These are phyloP conservation scores for Capitella teleta DNA, from an alignment of 1,140 invertebrate species.

Conservation along the genomic window DNA sequence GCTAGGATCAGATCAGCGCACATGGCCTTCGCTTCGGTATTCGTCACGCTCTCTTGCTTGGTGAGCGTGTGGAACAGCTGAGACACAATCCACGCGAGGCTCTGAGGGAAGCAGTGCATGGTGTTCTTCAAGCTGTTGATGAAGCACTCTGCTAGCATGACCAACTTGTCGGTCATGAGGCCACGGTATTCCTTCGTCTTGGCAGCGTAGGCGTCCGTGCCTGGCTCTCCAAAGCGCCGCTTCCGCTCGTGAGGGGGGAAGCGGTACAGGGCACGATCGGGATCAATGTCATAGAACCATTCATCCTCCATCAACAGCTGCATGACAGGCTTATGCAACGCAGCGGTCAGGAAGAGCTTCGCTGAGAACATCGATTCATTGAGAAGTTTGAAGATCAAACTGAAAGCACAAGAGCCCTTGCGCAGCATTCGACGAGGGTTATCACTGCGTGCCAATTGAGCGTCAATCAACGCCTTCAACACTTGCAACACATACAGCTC, in stretches of 20 bases:
- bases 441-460: conserved; percentile 63
- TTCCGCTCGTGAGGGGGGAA: conserved; percentile 58
- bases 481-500: conserved; percentile 64
- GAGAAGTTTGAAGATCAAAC: conserved; percentile 76
- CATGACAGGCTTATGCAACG: conserved; percentile 82
- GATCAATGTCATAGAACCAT: conserved; percentile 82
- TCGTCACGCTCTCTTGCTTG: conserved; percentile 45
- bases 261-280: conserved; percentile 67
- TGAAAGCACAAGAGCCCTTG: conserved; percentile 76
- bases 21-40: conserved; percentile 46
- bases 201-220: conserved; percentile 54
- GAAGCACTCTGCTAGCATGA: conserved; percentile 67
- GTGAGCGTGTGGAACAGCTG: conserved; percentile 48
- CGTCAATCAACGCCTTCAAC: conserved; percentile 66
- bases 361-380: conserved; percentile 82
- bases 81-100: conserved; percentile 50
- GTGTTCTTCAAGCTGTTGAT: conserved; percentile 72
- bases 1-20: conserved; percentile 88
- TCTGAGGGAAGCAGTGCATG: conserved; percentile 81
- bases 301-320: conserved; percentile 86
- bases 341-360: conserved; percentile 82
- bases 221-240: conserved; percentile 68
- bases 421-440: conserved; percentile 73
- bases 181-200: conserved; percentile 62
- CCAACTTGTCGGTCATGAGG: conserved; percentile 61